Base-by-base conservation (phyloP, 2,113 vertebrate species). In the Ivindomyrus marchei region DNA sequence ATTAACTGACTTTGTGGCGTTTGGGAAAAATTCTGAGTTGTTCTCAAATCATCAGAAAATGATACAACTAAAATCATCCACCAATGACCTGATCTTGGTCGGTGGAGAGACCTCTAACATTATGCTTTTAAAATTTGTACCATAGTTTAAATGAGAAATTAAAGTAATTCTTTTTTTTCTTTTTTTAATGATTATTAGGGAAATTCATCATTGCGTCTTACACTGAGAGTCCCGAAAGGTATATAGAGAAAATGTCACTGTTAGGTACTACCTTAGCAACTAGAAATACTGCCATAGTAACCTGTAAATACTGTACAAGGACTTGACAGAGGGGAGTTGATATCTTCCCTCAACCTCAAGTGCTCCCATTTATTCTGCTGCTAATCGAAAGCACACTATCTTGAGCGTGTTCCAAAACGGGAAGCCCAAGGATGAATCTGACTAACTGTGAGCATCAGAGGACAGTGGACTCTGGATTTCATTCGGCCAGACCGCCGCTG, bases 261-360 rank as follows among this genome's bases (percentile, higher is more conserved):
- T 45, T 58, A 58, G 27, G 39, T 53, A 31, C 10, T 24, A 13
- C n/a, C 17, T 88, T 42, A 39, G 15, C 31, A 83, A 52, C 39
- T 85, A 27, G 77, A 58, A 52, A 56, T 42, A 83, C 47, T 42
- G 36, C 31, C 49, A 17, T 66, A 46, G 52, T 17, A 46, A 24
- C 39, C 52, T 70, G 24, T 53, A 49, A 77, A 87, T 88, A 88
- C 47, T 19, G 36, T 85, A 27, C 31, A 85, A 62, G 89, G 42
- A 15, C 42, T 85, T 49, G 31, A 89, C 52, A 62, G 42, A 88
- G 62, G 47, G 31, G 13, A 42, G 66, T 49, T 80, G 50, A 84
- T 88, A 88, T 88, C 50, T 58, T 90, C 24, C 24, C 46, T 85
- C 77, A 88, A 50, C 90, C 77, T 85, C 70, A 36, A 49, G 87